Percentiles rank a stretch among this genome's conserved stretches.
phyloP scores from a whole-genome alignment of 2,113 vertebrate species.

The Galbula dea region DNA sequence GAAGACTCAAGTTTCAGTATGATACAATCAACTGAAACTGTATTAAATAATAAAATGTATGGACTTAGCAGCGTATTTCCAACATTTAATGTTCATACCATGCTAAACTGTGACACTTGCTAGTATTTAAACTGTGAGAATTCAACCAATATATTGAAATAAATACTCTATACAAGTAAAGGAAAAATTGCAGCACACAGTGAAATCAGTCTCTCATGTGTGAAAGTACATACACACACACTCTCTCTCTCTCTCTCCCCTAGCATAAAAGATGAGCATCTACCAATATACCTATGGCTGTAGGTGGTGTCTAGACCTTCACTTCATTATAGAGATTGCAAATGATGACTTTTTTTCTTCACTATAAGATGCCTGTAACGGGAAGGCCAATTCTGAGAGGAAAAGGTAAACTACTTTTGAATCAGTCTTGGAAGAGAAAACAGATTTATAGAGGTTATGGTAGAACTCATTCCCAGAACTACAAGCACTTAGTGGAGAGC shows the following conservation, averaged over 20 bases:
- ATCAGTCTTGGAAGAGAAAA: neutral
- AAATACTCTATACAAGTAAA: neutral
- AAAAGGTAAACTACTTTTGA: neutral
- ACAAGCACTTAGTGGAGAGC: neutral
- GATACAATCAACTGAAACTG: neutral
- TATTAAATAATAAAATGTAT: neutral
- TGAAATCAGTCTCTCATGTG: neutral
- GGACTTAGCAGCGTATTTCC: neutral
- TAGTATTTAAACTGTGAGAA: neutral
- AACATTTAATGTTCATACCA: neutral
- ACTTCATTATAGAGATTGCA: accelerated
- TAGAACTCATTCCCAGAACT: neutral
- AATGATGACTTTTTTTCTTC: neutral
- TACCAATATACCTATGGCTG: neutral
- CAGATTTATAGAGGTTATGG: neutral
- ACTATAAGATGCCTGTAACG: neutral
- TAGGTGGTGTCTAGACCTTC: neutral
- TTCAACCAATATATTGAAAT: neutral
- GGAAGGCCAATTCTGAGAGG: neutral
- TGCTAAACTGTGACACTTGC: neutral
- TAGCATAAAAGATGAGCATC: neutral
- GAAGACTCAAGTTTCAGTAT: neutral
- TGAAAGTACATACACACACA: neutral
- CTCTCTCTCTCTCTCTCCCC: too few relatives aligned
- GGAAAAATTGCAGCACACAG: neutral